Evolutionary conservation across 30 jellyfish, hydroid and myxozoan species (phyloP), one percentile per base, ranked within the genome.

Genomic region (Mastigias papua): DNA sequence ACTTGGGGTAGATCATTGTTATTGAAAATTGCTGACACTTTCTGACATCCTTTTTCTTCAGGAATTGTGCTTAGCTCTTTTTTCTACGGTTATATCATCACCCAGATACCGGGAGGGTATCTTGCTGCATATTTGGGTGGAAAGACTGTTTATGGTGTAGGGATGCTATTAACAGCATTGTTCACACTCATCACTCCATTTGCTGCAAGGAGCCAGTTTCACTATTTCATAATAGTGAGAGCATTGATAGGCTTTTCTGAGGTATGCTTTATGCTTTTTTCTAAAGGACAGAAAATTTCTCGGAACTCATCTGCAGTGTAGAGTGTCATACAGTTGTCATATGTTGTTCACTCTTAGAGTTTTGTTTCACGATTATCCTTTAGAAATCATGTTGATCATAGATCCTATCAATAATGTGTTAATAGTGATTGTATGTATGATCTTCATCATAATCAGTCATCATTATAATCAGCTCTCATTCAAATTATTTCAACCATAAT

Each of bases 31-130:
- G n/a, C n/a, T n/a, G n/a, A n/a, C n/a, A n/a, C n/a, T n/a, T n/a
- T n/a, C n/a, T n/a, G n/a, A n/a, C n/a, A n/a, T n/a, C n/a, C n/a
- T n/a, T 76, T 8, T 64, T 26, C 32, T 76, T 0, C 72, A 95
- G 99, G 99, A 2, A 26, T 95, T 48, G 79, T 95, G 19, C 92
- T 95, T 49, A 95, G 99, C 64, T 88, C 99, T 0, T 95, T 95
- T 46, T 95, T 95, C 86, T 95, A 95, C 79, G 99, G 99, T 35
- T 95, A 95, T 78, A 95, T 95, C 23, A 8, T 95, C 35, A 95
- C 99, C 22, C 99, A 95, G 82, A 95, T 95, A 13, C 99, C 99
- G 68, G 99, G 99, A 19, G 99, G 99, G n/a, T 95, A 91, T 76
- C 91, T 95, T 5, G 99, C 99, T 77, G 98, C 97, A 1, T 86